phyloP scores from a whole-genome alignment of 2,797 vertebrate genomes.

The Acanthurus tractus region DNA sequence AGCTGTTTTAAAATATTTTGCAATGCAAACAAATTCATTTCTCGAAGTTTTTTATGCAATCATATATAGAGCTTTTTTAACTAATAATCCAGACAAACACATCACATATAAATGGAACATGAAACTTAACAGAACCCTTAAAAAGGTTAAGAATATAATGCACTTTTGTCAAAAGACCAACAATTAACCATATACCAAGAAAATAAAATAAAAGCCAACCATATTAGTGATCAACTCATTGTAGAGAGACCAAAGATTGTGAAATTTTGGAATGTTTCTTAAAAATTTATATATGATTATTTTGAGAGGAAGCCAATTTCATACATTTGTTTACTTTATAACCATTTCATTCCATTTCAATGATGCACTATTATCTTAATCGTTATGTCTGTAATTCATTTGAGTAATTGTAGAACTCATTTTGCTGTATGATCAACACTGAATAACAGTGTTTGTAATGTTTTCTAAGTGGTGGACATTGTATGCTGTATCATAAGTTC shows the following conservation, averaged over 20 bases:
- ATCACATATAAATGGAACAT: neutral
- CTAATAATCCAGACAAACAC: neutral
- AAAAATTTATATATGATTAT: neutral
- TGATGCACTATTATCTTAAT: conserved; percentile 8
- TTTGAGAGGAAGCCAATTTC: conserved; percentile 8
- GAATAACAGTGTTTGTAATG: neutral
- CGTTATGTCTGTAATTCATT: neutral
- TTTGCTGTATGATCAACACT: neutral
- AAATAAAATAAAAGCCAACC: neutral
- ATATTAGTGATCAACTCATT: conserved; percentile 10
- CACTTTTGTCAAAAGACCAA: conserved; percentile 4
- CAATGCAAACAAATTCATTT: conserved; percentile 1
- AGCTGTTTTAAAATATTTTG: neutral
- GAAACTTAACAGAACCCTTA: neutral
- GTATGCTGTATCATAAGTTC: conserved; percentile 5
- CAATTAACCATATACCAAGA: neutral
- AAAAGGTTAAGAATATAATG: neutral
- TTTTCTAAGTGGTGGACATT: conserved; percentile 19
- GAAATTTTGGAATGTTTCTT: conserved; percentile 6
- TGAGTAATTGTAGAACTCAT: conserved; percentile 3
- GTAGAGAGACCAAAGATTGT: conserved; percentile 18
- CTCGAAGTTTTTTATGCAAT: neutral
- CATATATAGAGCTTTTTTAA: neutral
- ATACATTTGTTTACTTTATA: conserved; percentile 22
- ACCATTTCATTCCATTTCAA: neutral